Percentiles rank a stretch among this genome's conserved stretches.
phyloP scores from a whole-genome alignment of 2,888 invertebrate genomes.

The Drosophila buzzatii region DNA sequence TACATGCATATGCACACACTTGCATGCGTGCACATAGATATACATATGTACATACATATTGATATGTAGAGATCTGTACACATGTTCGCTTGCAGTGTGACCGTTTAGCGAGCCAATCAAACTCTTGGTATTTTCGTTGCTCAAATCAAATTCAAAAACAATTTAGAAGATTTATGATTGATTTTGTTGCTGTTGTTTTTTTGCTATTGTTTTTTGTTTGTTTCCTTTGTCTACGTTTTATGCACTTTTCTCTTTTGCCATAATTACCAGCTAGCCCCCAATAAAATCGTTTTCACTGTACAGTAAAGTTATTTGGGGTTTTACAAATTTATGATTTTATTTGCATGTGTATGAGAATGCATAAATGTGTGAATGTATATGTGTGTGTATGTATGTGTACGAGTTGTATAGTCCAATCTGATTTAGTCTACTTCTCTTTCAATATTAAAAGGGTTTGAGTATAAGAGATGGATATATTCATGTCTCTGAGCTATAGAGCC shows the following conservation, averaged over 20 bases:
- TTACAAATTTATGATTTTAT: background rate
- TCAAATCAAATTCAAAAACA: slow-evolving; percentile 12
- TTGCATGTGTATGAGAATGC: background rate
- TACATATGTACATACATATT: background rate
- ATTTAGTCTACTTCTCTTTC: too few relatives aligned
- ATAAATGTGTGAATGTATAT: background rate
- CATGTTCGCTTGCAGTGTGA: slow-evolving; percentile 26
- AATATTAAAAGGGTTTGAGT: too few relatives aligned
- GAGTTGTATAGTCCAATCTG: too few relatives aligned
- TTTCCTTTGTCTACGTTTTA: background rate
- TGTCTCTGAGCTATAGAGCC: too few relatives aligned
- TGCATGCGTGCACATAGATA: background rate
- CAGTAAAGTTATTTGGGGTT: background rate
- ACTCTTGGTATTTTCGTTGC: slow-evolving; percentile 20
- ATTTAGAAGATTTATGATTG: slow-evolving; percentile 8
- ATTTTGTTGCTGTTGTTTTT: slow-evolving; percentile 1
- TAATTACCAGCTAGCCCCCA: slow-evolving; percentile 1
- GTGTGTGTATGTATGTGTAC: background rate
- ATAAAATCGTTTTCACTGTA: slow-evolving; percentile 2
- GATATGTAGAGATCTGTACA: background rate
- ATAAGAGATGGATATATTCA: too few relatives aligned
- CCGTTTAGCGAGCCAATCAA: slow-evolving; percentile 14
- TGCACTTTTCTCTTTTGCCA: slow-evolving; percentile 6
- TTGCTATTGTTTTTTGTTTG: background rate
- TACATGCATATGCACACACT: background rate